Evolutionary conservation across 2,113 vertebrate species (phyloP).

Genomic region (Tyrannus savana): DNA sequence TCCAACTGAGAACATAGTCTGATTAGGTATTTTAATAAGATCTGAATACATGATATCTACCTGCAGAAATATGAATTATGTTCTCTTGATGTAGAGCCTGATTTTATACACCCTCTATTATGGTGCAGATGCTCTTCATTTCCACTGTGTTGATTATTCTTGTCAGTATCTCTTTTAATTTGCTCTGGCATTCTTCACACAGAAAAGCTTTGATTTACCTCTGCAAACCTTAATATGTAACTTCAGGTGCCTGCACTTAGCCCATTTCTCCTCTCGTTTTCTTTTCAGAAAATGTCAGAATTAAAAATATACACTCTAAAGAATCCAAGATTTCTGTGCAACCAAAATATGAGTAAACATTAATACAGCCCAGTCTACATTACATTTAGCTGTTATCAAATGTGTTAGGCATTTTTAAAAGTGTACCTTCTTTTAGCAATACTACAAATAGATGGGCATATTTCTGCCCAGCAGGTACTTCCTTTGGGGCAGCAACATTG

Average conservation of each 20-base stretch:
- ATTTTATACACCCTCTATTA: background rate
- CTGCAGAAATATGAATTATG: background rate
- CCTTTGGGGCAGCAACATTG: background rate
- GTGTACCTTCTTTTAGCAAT: background rate
- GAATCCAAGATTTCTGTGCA: background rate
- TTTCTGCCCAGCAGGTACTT: background rate
- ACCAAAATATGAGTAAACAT: background rate
- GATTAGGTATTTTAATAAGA: background rate
- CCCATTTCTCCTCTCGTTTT: background rate
- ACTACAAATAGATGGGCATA: background rate
- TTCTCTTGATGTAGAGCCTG: background rate
- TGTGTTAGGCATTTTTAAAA: background rate
- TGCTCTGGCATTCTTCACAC: background rate
- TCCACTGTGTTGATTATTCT: background rate
- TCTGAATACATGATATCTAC: background rate
- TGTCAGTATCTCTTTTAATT: constrained; percentile 29
- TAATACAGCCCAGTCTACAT: background rate
- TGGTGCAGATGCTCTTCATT: background rate
- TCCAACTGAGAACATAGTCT: background rate
- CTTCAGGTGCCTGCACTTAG: background rate
- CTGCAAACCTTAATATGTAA: background rate
- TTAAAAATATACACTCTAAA: background rate
- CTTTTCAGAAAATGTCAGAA: background rate
- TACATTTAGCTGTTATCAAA: background rate
- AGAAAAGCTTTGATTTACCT: background rate